Evolutionary conservation across 2,113 vertebrate genomes (phyloP).

Genomic region (Rhabdornis inornatus): DNA sequence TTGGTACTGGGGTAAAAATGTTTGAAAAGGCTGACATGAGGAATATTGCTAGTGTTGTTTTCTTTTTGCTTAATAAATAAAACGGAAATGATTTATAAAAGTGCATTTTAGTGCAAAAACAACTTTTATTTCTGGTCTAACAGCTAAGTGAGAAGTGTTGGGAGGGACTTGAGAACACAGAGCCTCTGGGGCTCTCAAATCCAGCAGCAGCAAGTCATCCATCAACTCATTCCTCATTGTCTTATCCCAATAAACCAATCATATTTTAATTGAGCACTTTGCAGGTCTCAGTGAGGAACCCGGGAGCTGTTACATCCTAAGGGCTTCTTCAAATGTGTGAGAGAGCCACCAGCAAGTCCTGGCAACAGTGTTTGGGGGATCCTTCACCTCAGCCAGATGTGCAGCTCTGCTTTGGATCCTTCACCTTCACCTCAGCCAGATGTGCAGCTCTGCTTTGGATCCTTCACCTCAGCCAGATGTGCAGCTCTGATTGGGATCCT

Average conservation of each 20-base stretch:
- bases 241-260: not conserved
- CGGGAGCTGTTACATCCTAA: not conserved
- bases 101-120: not conserved
- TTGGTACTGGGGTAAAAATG: not conserved
- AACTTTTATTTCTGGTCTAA: not conserved
- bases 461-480: not conserved
- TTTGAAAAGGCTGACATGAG: not conserved
- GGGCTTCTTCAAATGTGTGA: not conserved
- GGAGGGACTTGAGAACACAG: not conserved
- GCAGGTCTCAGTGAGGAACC: not conserved
- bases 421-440: accelerated
- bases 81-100: not conserved
- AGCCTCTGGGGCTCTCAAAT: not conserved
- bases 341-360: not conserved
- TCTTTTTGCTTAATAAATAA: not conserved
- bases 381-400: not conserved
- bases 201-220: not conserved
- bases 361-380: not conserved
- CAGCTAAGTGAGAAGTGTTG: not conserved
- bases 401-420: not conserved
- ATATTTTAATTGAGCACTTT: not conserved
- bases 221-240: not conserved
- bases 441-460: not conserved
- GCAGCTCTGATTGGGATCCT: not conserved
- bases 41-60: not conserved